A percentile compares a stretch with the other conserved stretches of the same genome.
phyloP scores from a whole-genome alignment of 2,113 vertebrate genomes.

The Lagopus muta region DNA sequence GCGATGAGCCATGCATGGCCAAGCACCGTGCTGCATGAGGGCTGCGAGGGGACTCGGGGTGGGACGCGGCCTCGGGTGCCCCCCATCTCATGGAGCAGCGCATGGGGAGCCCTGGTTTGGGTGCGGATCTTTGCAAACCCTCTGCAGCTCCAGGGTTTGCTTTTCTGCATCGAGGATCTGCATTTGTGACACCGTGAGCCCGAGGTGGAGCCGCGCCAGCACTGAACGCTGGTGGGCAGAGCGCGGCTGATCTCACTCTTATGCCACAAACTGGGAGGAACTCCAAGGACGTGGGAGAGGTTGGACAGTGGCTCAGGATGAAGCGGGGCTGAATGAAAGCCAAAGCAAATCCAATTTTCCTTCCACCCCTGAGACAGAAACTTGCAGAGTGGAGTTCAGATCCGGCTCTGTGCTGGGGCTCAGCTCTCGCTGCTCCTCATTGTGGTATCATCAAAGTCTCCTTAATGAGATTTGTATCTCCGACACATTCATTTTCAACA shows the following conservation, averaged over 20 bases:
- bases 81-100: fast-evolving
- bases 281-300: constrained; percentile 60
- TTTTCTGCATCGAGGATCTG: neutral
- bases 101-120: neutral
- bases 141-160: neutral
- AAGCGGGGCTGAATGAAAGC: constrained; percentile 26
- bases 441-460: neutral
- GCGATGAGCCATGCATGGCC: neutral
- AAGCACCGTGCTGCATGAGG: neutral
- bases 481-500: neutral
- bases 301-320: constrained; percentile 32
- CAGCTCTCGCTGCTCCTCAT: neutral
- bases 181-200: neutral
- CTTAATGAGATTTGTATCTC: constrained; percentile 30
- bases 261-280: constrained; percentile 36
- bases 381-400: neutral
- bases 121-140: neutral
- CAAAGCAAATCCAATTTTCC: constrained; percentile 30
- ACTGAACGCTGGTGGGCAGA: neutral
- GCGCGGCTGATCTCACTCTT: constrained; percentile 34
- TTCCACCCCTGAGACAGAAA: constrained; percentile 1
- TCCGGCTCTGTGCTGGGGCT: neutral
- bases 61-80: fast-evolving
- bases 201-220: fast-evolving
- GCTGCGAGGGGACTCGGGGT: neutral